Base-by-base conservation (phyloP, 2,888 invertebrate genomes). In the Ectemnius lituratus region DNA sequence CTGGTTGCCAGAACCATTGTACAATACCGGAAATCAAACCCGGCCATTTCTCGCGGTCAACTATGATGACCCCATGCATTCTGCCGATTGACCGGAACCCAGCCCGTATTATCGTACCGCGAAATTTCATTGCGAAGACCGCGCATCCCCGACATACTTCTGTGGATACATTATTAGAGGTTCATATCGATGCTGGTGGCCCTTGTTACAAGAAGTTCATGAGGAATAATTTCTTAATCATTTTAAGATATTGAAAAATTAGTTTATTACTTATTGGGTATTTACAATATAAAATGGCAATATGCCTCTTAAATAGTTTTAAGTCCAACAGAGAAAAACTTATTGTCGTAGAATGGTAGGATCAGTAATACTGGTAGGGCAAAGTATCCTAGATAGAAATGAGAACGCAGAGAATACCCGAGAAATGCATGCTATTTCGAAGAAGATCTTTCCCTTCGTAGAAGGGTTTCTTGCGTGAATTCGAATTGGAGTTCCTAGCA, bases 21-120 rank as follows among this genome's bases (percentile, higher is more conserved):
- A 78, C 78, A 76, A 77, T 77, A 63, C 81, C 78, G 82, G 83
- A 85, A 85, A 85, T 86, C 86, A 84, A 84, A 84, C 80, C 80
- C 78, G 83, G 73, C 70, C 78, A 73, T 82, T 84, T 80, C 81
- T 77, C 76, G 78, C 71, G 80, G 74, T 80, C 77, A 74, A 79
- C 79, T 76, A 77, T 71, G 76, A 77, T 59, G 75, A 65, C 67
- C 52, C 67, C 67, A 64, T 61, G 58, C 67, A 66, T 71, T 65
- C 70, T 62, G 4, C 28, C 47, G 52, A 52, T 52, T 52, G 52
- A 52, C 52, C 52, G 52, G 52, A 52, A 52, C 52, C 37, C 52
- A 52, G n/a, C 14, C 14, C 52, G 52, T 4, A 52, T 16, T 52
- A 52, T 16, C 52, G n/a, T 16, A 16, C 52, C 52, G 16, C 52